These are phyloP conservation scores for Drosophila tani DNA, from an alignment of 1,140 invertebrate genomes.

Conservation along the genomic window DNA sequence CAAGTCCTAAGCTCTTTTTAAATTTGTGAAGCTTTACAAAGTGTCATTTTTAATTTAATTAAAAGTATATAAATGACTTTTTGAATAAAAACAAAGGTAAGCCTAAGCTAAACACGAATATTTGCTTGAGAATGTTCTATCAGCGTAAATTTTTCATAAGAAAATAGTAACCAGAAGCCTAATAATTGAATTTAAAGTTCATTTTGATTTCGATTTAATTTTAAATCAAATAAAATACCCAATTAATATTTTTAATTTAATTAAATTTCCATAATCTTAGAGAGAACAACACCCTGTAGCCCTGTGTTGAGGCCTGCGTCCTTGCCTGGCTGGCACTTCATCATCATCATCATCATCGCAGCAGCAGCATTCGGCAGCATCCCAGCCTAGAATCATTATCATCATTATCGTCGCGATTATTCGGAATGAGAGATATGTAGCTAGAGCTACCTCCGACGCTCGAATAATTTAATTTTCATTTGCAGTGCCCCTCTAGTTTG, in stretches of 20 bases:
- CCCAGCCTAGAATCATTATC: conserved; percentile 32
- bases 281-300: conserved; percentile 42
- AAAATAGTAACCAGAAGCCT: too few relatives aligned
- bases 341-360: conserved; percentile 17
- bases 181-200: too few relatives aligned
- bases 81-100: too few relatives aligned
- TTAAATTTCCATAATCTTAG: not conserved
- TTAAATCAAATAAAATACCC: too few relatives aligned
- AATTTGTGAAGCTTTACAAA: too few relatives aligned
- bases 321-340: conserved; percentile 62
- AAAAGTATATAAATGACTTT: not conserved
- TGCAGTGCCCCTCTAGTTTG: conserved; percentile 14
- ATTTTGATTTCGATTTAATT: not conserved
- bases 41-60: not conserved
- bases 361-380: conserved; percentile 15
- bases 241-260: not conserved
- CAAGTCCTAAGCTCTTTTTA: too few relatives aligned
- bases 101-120: too few relatives aligned
- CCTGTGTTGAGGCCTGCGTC: conserved; percentile 28
- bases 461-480: conserved; percentile 61
- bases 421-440: conserved; percentile 9
- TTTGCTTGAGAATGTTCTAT: too few relatives aligned
- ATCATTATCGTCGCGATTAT: conserved; percentile 29
- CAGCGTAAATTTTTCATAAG: too few relatives aligned
- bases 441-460: conserved; percentile 2